Evolutionary conservation across 2,113 vertebrate genomes (phyloP).

Genomic region (Pteronura brasiliensis): DNA sequence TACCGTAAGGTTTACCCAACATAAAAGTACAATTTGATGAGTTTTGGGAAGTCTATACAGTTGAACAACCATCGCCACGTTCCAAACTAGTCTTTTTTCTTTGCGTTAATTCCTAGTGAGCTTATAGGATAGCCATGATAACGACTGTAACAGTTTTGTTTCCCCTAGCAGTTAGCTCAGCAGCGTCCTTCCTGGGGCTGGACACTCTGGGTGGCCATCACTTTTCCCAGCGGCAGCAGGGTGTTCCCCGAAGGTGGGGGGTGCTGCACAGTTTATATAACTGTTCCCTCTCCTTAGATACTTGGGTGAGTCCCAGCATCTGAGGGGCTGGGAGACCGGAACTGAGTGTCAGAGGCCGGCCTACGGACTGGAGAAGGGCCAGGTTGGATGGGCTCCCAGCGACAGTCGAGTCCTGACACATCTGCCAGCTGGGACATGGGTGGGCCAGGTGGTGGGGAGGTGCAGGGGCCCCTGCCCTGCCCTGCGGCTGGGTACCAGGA

Average conservation of each 20-base stretch:
- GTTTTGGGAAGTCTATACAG: neutral
- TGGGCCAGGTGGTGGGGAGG: neutral
- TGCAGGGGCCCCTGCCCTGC: neutral
- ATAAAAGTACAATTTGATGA: neutral
- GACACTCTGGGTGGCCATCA: neutral
- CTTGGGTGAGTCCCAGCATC: constrained; percentile 49
- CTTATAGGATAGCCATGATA: accelerated
- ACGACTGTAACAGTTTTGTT: neutral
- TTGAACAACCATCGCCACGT: neutral
- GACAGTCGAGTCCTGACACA: neutral
- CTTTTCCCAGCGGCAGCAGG: neutral
- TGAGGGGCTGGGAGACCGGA: constrained; percentile 38
- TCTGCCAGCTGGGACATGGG: neutral
- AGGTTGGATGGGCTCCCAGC: neutral
- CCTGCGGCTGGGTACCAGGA: neutral
- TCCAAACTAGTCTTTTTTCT: neutral
- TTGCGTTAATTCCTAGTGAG: neutral
- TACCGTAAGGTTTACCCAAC: neutral
- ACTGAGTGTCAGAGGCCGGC: constrained; percentile 26
- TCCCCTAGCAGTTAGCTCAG: neutral
- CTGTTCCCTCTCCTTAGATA: constrained; percentile 46
- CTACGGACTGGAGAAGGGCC: constrained; percentile 42
- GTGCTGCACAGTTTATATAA: constrained; percentile 42
- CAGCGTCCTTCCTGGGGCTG: neutral
- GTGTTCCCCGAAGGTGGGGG: neutral